Base-by-base conservation (phyloP, 92 coral and sea anemone species). In the Isaurus tuberculatus region DNA sequence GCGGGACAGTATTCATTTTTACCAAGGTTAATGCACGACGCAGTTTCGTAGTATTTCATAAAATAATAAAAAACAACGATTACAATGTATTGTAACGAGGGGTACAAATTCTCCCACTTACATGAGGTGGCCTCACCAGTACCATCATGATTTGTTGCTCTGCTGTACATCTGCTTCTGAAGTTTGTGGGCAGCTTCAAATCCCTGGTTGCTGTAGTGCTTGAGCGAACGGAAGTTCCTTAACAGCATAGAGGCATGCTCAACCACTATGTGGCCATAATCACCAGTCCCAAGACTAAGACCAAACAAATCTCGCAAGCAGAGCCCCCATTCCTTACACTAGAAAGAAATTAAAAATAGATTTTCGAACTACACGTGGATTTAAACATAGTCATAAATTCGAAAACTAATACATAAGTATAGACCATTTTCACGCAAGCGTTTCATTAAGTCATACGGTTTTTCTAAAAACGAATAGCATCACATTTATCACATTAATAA, bases 321-420 rank as follows among this genome's bases (percentile, higher is more conserved):
- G 51, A 88, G 84, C 16, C 84, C 88, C 88, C 88, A 88, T 83
- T 83, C 91, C 32, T 88, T 88, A 71, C 88, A 83, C 88, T 88
- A 72, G 19, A 72, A 31, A 72, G 22, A 34, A 72, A 72, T 22
- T 1, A 14, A 29, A 8, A 26, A 23, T 43, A 14, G 31, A 25
- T 69, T n/a, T 10, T 9, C 9, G 36, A 23, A 31, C 74, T 43
- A 31, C 14, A 44, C 51, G 15, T 2, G 51, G 51, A 7, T 44
- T 44, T 44, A 17, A 44, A 44, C 15, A 44, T 44, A 7, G 51
- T 1, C 8, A 11, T 44, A 44, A 44, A 44, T 44, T 7, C 51
- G 11, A 44, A 69, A n/a, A 26, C 25, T 22, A 4, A 69, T 5
- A 69, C 10, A 69, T 4, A 31, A 43, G 16, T n/a, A n/a, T n/a